phyloP scores from a whole-genome alignment of 2,113 vertebrate species.

The Todiramphus saurophagus region DNA sequence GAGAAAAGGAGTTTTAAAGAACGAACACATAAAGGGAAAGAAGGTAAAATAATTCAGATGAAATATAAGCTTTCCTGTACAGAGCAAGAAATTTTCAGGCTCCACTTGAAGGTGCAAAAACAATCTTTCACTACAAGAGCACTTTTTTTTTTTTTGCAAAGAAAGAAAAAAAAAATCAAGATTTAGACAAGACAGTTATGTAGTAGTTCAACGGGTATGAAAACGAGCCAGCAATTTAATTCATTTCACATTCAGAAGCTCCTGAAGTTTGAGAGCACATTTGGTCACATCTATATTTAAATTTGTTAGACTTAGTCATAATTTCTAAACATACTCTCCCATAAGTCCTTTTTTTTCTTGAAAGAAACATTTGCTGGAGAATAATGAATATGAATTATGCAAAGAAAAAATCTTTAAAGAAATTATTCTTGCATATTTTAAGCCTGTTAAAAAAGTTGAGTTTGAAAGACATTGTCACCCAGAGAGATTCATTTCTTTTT shows the following conservation, averaged over 20 bases:
- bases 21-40: not conserved
- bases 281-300: slow-evolving; percentile 60
- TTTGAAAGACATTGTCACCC: slow-evolving; percentile 59
- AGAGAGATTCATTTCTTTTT: slow-evolving; percentile 39
- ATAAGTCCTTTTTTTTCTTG: not conserved
- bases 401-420: slow-evolving; percentile 40
- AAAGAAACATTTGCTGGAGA: slow-evolving; percentile 48
- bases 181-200: not conserved
- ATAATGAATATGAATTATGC: slow-evolving; percentile 57
- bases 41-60: not conserved
- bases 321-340: slow-evolving; percentile 50
- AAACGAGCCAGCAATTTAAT: slow-evolving; percentile 7
- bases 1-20: not conserved
- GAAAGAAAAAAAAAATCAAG: not conserved
- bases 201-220: not conserved
- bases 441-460: slow-evolving; percentile 28
- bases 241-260: not conserved
- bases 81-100: not conserved
- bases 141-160: not conserved
- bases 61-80: not conserved
- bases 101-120: not conserved
- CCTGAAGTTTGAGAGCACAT: slow-evolving; percentile 1
- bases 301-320: slow-evolving; percentile 56
- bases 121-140: not conserved
- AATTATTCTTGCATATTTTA: slow-evolving; percentile 56